Conservation (phyloP, 2,113 vertebrate genomes). For the Grammomys surdaster region DNA sequence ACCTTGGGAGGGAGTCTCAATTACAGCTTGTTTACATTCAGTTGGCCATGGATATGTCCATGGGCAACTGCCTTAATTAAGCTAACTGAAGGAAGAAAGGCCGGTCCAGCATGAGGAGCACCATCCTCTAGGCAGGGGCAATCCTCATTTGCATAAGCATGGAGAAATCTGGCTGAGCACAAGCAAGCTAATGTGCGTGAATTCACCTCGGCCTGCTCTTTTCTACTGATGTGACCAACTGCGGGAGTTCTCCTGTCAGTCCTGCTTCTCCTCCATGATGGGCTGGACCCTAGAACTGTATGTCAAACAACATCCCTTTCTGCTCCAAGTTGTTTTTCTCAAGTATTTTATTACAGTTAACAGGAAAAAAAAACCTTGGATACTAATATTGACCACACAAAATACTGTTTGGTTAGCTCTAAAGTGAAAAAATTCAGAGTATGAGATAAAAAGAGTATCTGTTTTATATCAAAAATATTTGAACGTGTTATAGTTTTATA, state of each 20-base stretch:
- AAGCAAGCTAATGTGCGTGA: background rate
- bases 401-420: background rate
- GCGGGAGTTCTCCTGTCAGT: background rate
- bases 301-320: background rate
- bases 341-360: background rate
- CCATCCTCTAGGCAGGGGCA: background rate
- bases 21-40: background rate
- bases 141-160: background rate
- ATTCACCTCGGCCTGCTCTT: background rate
- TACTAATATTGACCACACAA: background rate
- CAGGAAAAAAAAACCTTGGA: background rate
- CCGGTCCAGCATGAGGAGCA: background rate
- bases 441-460: background rate
- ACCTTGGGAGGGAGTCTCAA: background rate
- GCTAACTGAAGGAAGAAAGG: background rate
- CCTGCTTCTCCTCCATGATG: background rate
- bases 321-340: background rate
- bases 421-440: conserved; percentile 27
- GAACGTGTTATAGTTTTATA: background rate
- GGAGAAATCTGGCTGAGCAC: background rate
- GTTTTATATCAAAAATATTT: background rate
- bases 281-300: background rate
- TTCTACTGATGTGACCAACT: background rate
- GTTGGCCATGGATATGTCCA: too few species aligned
- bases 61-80: background rate